These are phyloP conservation scores for Nycticebus coucang DNA, from an alignment of 2,113 vertebrate genomes.

Conservation along the genomic window DNA sequence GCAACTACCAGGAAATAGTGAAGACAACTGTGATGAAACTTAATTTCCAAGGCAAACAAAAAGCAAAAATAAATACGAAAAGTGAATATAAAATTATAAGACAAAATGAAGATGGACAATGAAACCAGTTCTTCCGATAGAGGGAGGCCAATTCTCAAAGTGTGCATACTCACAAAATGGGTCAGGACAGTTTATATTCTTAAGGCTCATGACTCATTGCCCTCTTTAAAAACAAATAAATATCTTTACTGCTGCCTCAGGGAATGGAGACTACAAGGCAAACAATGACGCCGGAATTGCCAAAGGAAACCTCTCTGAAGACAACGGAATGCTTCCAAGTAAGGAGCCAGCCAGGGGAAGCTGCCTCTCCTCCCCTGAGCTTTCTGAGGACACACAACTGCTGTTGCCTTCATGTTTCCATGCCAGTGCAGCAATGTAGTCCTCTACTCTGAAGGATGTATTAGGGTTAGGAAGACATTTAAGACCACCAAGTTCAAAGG, in stretches of 20 bases:
- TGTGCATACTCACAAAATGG: background rate
- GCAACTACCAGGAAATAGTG: background rate
- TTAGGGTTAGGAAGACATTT: background rate
- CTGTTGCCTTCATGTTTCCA: background rate
- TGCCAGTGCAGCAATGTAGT: background rate
- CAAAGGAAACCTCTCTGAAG: background rate
- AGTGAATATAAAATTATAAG: slow-evolving; percentile 68
- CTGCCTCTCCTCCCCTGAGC: background rate
- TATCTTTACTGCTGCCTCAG: background rate
- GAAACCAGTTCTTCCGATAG: slow-evolving; percentile 56
- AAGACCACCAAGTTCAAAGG: background rate
- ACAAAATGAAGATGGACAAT: slow-evolving; percentile 49
- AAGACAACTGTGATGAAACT: slow-evolving; percentile 62
- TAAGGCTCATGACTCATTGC: background rate
- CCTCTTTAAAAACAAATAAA: background rate
- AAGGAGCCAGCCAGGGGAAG: background rate
- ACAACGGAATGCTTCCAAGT: background rate
- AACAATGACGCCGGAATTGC: background rate
- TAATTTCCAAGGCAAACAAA: slow-evolving; percentile 69
- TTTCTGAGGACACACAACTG: background rate
- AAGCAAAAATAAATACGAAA: slow-evolving; percentile 65
- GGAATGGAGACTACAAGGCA: background rate
- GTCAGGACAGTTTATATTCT: background rate
- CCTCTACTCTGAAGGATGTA: background rate
- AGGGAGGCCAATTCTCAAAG: background rate